Evolutionary conservation across 2,797 vertebrate species (phyloP).

Genomic region (Malurus leucopterus): DNA sequence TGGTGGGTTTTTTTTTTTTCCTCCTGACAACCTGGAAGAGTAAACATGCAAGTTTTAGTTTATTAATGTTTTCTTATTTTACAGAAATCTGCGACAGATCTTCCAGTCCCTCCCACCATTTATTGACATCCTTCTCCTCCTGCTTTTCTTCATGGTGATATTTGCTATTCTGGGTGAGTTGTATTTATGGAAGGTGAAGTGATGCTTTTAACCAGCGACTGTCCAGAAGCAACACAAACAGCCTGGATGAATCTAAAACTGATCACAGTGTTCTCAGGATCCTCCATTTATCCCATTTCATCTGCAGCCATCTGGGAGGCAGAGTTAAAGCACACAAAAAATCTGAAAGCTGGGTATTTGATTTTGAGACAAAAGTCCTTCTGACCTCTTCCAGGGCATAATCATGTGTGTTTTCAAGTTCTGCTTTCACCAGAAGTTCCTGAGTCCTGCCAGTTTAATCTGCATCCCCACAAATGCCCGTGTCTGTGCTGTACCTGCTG

Average conservation of each 20-base stretch:
- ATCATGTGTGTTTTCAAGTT: background rate
- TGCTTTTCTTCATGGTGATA: constrained; percentile 98
- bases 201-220: background rate
- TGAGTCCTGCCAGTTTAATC: background rate
- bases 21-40: background rate
- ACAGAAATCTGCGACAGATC: constrained; percentile 95
- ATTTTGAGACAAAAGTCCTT: background rate
- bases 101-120: constrained; percentile 99
- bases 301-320: background rate
- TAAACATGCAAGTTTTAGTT: background rate
- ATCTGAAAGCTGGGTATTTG: background rate
- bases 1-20: background rate
- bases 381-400: background rate
- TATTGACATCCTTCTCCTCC: constrained; percentile 93
- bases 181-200: background rate
- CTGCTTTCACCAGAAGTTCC: background rate
- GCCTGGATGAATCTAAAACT: background rate
- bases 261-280: background rate
- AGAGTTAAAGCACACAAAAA: background rate
- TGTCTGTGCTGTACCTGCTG: background rate
- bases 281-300: background rate
- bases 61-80: constrained; percentile 1
- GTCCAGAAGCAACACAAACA: background rate
- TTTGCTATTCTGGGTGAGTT: constrained; percentile 92
- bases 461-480: background rate